These are phyloP conservation scores for Vicugna pacos DNA, from an alignment of 2,113 vertebrate genomes.

Conservation along the genomic window DNA sequence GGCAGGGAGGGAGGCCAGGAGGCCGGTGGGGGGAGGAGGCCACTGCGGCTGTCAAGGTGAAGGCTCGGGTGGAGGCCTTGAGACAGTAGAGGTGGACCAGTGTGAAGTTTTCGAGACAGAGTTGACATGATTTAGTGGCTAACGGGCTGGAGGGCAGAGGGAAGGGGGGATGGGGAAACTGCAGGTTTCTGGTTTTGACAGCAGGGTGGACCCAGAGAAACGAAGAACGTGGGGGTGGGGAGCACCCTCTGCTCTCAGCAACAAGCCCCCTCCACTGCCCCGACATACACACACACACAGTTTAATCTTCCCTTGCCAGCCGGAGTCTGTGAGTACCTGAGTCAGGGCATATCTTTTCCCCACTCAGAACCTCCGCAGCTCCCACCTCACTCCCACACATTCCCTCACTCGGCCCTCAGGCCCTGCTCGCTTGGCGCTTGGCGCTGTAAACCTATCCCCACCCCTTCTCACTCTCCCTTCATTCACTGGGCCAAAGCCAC, in stretches of 20 bases:
- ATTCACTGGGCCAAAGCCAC: background rate
- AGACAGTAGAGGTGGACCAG: accelerated
- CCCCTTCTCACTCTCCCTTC: background rate
- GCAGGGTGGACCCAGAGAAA: background rate
- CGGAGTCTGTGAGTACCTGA: background rate
- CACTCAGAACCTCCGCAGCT: background rate
- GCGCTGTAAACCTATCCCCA: background rate
- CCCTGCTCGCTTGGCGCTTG: background rate
- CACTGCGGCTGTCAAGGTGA: background rate
- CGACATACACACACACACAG: too few species aligned
- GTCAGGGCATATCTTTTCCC: accelerated
- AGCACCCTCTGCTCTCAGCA: background rate
- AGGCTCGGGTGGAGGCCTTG: background rate
- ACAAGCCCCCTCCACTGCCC: too few species aligned
- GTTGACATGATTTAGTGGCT: background rate
- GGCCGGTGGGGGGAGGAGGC: background rate
- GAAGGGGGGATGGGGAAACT: too few species aligned
- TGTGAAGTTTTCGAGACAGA: background rate
- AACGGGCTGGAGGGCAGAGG: background rate
- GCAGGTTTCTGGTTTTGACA: background rate
- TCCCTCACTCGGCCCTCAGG: background rate
- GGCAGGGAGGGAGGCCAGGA: background rate
- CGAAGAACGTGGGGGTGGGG: background rate
- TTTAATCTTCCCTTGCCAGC: background rate
- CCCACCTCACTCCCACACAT: background rate